These are phyloP conservation scores for Rhamnusium bicolor DNA, from an alignment of 2,888 invertebrate genomes.

Conservation along the genomic window DNA sequence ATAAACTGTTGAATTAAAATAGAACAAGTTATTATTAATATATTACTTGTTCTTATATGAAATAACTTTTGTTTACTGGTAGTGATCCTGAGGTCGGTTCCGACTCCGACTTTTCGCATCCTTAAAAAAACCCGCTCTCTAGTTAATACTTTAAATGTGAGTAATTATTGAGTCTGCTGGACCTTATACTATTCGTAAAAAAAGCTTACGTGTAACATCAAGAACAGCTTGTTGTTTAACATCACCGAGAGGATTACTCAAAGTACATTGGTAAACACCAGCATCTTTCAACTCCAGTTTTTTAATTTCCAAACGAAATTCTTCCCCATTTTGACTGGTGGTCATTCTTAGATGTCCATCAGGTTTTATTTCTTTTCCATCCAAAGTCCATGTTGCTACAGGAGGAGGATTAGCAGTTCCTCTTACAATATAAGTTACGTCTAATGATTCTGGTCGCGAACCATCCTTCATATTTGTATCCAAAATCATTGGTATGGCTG, in stretches of 20 bases:
- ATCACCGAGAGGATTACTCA: conserved; percentile 89
- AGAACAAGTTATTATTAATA: no score
- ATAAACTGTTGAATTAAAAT: no score
- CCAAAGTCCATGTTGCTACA: conserved; percentile 84
- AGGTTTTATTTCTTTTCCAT: conserved; percentile 81
- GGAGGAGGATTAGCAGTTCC: conserved; percentile 86
- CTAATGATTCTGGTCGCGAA: conserved; percentile 85
- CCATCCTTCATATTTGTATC: conserved; percentile 83
- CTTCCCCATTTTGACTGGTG: conserved; percentile 79
- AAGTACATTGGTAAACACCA: conserved; percentile 87
- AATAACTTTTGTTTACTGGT: no score
- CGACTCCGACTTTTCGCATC: no score
- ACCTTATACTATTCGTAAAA: neutral
- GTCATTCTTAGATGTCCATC: conserved; percentile 75
- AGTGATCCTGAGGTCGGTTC: no score
- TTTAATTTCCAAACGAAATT: conserved; percentile 82
- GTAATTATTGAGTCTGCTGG: neutral
- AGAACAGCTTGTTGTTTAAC: conserved; percentile 82
- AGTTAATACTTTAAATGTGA: no score
- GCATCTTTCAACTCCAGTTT: conserved; percentile 81
- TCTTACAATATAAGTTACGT: conserved; percentile 84
- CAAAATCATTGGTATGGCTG: conserved; percentile 82
- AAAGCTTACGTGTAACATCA: conserved; percentile 79
- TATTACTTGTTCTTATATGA: no score
- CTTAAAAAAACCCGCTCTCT: no score